These are phyloP conservation scores for Lapara coniferarum DNA, from an alignment of 2,888 invertebrate species.

Conservation along the genomic window DNA sequence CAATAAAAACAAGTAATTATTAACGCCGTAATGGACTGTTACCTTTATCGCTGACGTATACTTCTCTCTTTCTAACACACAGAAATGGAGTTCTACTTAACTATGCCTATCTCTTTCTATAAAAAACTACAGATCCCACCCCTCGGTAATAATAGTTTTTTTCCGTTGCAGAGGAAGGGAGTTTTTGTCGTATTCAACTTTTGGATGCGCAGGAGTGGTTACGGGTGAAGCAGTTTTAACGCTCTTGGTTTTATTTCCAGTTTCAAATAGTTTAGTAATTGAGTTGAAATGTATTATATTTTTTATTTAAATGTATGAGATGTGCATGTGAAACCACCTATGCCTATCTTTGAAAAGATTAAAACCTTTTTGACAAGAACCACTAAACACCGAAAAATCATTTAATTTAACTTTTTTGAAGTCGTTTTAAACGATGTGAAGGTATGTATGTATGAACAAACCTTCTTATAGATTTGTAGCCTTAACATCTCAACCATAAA, in stretches of 20 bases:
- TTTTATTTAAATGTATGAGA: background rate
- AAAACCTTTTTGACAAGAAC: too few species aligned
- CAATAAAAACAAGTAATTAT: slow-evolving; percentile 30
- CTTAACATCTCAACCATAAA: too few species aligned
- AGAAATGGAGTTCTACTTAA: background rate
- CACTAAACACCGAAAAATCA: too few species aligned
- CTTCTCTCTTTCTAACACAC: background rate
- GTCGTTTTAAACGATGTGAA: too few species aligned
- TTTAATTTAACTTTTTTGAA: too few species aligned
- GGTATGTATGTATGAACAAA: too few species aligned
- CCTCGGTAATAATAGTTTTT: slow-evolving; percentile 6
- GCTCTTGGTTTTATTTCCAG: background rate
- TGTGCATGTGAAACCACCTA: too few species aligned
- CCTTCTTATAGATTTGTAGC: too few species aligned
- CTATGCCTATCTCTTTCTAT: slow-evolving; percentile 29
- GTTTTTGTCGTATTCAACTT: slow-evolving; percentile 31
- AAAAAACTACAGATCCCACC: slow-evolving; percentile 29
- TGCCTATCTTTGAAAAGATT: too few species aligned
- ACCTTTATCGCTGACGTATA: background rate
- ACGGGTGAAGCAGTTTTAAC: background rate
- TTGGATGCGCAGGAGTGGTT: slow-evolving; percentile 8
- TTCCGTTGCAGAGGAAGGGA: slow-evolving; percentile 35
- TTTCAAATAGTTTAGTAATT: background rate
- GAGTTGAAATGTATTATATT: background rate
- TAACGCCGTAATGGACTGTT: background rate